A percentile compares a stretch with the other conserved stretches of the same genome.
phyloP scores from a whole-genome alignment of 2,113 vertebrate species.

The Euleptes europaea region DNA sequence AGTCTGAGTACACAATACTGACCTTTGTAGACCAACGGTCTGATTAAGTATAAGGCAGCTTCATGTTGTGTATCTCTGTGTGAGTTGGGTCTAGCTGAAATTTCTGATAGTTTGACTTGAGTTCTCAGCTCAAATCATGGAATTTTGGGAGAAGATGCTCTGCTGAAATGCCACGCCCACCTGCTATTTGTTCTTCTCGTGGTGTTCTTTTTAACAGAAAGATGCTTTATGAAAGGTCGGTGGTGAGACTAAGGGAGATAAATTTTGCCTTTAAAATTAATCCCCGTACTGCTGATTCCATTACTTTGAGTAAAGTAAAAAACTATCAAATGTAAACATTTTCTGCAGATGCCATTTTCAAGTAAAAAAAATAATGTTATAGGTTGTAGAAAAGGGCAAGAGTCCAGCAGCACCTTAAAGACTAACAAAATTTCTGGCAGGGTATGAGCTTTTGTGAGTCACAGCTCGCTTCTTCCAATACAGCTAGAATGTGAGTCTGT shows the following conservation, averaged over 20 bases:
- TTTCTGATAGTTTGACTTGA: background rate
- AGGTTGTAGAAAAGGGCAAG: too few species aligned
- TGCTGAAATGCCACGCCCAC: background rate
- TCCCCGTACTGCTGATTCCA: background rate
- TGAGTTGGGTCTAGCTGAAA: background rate
- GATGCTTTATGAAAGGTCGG: background rate
- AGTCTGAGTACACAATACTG: too few species aligned
- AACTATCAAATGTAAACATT: too few species aligned
- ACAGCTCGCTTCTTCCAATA: too few species aligned
- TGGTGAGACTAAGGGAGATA: background rate
- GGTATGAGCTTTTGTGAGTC: too few species aligned
- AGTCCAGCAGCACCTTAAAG: too few species aligned
- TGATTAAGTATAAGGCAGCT: too few species aligned
- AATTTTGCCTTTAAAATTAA: background rate
- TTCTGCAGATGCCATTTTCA: background rate
- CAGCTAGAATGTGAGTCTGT: too few species aligned
- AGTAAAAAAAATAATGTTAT: background rate
- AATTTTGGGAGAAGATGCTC: background rate
- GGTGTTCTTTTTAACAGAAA: conserved; percentile 9
- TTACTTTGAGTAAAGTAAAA: background rate
- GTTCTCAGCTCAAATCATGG: background rate
- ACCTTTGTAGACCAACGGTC: too few species aligned
- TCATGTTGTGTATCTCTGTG: too few species aligned
- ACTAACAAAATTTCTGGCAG: too few species aligned
- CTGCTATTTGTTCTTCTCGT: accelerated